Base-by-base conservation (phyloP, 2,113 vertebrate genomes). In the Brachyistius frenatus region DNA sequence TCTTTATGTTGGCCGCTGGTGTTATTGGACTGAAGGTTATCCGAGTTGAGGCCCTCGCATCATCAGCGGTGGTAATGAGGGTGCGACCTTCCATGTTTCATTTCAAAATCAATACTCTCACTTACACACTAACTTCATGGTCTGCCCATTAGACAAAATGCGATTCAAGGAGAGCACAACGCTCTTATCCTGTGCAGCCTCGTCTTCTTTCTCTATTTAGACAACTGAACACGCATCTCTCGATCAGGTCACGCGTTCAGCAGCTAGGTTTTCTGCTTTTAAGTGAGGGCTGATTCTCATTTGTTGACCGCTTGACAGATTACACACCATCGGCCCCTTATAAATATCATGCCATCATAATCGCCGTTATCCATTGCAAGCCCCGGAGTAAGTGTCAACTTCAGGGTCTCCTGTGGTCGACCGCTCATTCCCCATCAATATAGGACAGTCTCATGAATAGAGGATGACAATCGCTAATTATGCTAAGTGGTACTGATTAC, bases 41-140 rank as follows among this genome's bases (percentile, higher is more conserved):
- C 73, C 41, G 53, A 81, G 63, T 62, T 33, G 80, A 90, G 80
- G 71, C 75, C 36, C 76, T 84, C 62, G 66, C 84, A 89, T 90
- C 86, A 85, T 91, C 81, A 76, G 65, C 53, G 9, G 83, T 39
- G 57, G 77, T 87, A 92, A 91, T 91, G 90, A 91, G 84, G 82
- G 65, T 80, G 80, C 67, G 91, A 90, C 89, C 89, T 93, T 88
- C 86, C 65, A 88, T 86, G 88, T 91, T 92, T 91, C 82, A 91
- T 90, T 91, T 84, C 56, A 87, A 92, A 93, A 93, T 92, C 91
- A 90, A 93, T 92, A 89, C 36, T 52, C 88, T 89, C 80, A 70
- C 76, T 87, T 69, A 72, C 81, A 87, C 85, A 68, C 89, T 62
- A 89, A 91, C 87, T 90, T 87, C 82, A 90, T 91, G 82, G 76